Conservation (phyloP, 2,113 vertebrate species). For the Nicator chloris region DNA sequence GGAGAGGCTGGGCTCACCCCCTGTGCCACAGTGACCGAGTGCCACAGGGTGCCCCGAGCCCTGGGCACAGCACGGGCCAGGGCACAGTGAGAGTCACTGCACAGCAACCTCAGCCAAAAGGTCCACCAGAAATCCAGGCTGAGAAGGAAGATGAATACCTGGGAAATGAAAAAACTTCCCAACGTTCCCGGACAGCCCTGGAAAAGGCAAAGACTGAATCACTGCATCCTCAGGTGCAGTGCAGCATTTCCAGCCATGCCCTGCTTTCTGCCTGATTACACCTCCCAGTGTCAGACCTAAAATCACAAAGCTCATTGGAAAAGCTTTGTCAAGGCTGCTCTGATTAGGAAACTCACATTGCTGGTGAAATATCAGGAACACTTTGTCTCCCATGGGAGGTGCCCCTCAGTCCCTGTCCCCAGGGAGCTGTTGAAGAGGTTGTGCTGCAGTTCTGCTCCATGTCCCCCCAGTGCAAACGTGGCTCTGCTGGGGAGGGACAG, state of each 20-base stretch:
- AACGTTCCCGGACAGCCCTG: not conserved
- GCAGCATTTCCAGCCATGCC: not conserved
- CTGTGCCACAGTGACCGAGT: fast-evolving
- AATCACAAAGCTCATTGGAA: not conserved
- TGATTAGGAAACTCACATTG: not conserved
- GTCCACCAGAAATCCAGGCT: not conserved
- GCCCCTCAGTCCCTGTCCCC: not conserved
- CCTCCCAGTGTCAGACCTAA: not conserved
- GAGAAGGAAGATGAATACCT: not conserved
- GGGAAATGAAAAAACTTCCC: not conserved
- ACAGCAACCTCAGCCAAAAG: not conserved
- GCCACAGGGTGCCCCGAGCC: fast-evolving
- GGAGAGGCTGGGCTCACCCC: not conserved
- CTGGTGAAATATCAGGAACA: not conserved
- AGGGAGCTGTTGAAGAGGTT: not conserved
- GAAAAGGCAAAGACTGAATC: not conserved
- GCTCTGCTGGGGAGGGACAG: not conserved
- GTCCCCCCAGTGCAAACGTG: fast-evolving
- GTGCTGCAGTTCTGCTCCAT: too few relatives aligned
- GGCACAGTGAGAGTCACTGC: not conserved
- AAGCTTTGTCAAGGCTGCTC: not conserved
- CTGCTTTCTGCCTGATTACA: not conserved
- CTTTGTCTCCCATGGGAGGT: not conserved
- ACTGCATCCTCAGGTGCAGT: not conserved
- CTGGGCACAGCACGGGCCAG: not conserved